Evolutionary conservation across 2,797 vertebrate genomes (phyloP).

Genomic region (Acanthiza pusilla): DNA sequence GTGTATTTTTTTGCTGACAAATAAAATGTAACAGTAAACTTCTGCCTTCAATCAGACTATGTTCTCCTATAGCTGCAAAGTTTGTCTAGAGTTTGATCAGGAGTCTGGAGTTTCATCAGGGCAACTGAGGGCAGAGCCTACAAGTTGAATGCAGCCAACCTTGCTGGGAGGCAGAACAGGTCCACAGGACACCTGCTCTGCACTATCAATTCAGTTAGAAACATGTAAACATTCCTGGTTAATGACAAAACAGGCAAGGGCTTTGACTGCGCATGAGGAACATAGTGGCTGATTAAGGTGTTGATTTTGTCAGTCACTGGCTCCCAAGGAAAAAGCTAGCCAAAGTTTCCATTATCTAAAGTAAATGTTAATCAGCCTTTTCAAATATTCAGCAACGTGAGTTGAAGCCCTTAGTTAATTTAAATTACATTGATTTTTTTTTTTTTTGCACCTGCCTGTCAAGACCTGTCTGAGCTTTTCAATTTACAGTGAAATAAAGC

Average conservation of each 20-base stretch:
- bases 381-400: background rate
- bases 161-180: background rate
- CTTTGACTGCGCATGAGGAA: background rate
- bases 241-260: background rate
- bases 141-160: background rate
- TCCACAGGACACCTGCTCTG: accelerated
- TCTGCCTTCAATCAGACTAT: background rate
- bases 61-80: background rate
- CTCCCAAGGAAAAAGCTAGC: background rate
- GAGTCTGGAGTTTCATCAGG: background rate
- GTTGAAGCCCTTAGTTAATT: background rate
- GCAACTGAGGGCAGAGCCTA: background rate
- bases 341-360: background rate
- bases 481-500: background rate
- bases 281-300: background rate
- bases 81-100: background rate
- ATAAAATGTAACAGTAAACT: background rate
- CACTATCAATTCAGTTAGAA: background rate
- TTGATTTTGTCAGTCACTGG: background rate
- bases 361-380: background rate
- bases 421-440: background rate
- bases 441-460: background rate
- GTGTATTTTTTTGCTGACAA: background rate
- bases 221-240: background rate
- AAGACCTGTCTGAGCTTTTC: background rate